Base-by-base conservation (phyloP, 2,797 vertebrate genomes). In the Malurus leucopterus region DNA sequence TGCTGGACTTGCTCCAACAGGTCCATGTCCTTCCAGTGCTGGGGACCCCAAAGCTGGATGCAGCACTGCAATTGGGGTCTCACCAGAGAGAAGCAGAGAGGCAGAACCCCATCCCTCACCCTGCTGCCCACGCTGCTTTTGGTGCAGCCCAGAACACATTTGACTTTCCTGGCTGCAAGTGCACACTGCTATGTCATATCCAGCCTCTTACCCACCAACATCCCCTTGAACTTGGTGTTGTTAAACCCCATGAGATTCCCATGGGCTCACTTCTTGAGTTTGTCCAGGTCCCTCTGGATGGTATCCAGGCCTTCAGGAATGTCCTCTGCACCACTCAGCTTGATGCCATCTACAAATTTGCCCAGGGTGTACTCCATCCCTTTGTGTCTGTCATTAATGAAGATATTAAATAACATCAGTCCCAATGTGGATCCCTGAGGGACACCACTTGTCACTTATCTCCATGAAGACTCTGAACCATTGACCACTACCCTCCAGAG, bases 161-260 rank as follows among this genome's bases (percentile, higher is more conserved):
- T 36, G 36, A 9, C 11, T 72, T 46, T 65, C 44, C 3, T 2
- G 34, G 40, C 2, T 53, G 29, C 2, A 11, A 67, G 13, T 15
- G 24, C 34, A 29, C 3, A 22, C 11, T 11, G 29, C 27, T 0
- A 0, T 16, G 5, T 55, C 43, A 22, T 8, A 9, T 15, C 23
- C 20, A 68, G 2, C 13, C 5, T 55, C 34, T 62, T 36, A 30
- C 13, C 4, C n/a, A 32, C 14, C 27, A 62, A 30, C 4, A 55
- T 1, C 8, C 19, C 3, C 36, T 8, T 12, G 15, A 19, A 53
- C 32, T 27, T 19, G 27, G 43, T n/a, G 22, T n/a, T 50, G 36
- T 62, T 74, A 68, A 80, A 74, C 9, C 11, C 38, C 14, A 32
- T 15, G 22, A 17, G 11, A 73, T 18, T 62, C 9, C 55, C 43